A percentile compares a stretch with the other conserved stretches of the same genome.
phyloP scores from a whole-genome alignment of 2,113 vertebrate species.

The Cygnus buccinator region DNA sequence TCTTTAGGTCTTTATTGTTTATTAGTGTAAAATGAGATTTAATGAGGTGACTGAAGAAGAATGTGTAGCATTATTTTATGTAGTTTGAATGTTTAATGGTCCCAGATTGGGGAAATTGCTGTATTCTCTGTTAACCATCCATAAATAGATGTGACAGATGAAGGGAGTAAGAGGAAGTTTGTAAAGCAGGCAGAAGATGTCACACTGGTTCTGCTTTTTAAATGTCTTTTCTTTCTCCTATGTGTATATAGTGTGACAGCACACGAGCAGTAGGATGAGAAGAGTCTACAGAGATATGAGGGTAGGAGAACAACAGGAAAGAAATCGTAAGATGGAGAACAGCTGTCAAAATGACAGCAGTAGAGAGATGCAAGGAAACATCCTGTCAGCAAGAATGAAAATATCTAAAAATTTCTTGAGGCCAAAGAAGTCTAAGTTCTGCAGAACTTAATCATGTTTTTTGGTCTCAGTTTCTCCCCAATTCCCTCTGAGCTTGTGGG shows the following conservation, averaged over 20 bases:
- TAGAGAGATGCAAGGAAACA: not conserved
- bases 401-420: not conserved
- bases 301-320: not conserved
- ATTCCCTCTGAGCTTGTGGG: not conserved
- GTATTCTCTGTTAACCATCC: not conserved
- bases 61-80: not conserved
- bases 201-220: not conserved
- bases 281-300: not conserved
- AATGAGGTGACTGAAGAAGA: not conserved
- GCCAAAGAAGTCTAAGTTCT: not conserved
- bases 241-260: not conserved
- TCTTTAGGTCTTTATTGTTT: not conserved
- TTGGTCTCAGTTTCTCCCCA: not conserved
- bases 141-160: not conserved
- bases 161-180: not conserved
- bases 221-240: not conserved
- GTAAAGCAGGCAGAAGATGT: not conserved
- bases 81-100: not conserved
- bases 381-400: not conserved
- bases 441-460: not conserved
- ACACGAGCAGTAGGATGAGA: not conserved
- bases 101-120: not conserved
- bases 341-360: not conserved
- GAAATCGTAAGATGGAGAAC: not conserved
- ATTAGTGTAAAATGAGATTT: not conserved